Evolutionary conservation across 2,113 vertebrate genomes (phyloP), one percentile per base, ranked within the genome.

Genomic region (Atlantisia rogersi): DNA sequence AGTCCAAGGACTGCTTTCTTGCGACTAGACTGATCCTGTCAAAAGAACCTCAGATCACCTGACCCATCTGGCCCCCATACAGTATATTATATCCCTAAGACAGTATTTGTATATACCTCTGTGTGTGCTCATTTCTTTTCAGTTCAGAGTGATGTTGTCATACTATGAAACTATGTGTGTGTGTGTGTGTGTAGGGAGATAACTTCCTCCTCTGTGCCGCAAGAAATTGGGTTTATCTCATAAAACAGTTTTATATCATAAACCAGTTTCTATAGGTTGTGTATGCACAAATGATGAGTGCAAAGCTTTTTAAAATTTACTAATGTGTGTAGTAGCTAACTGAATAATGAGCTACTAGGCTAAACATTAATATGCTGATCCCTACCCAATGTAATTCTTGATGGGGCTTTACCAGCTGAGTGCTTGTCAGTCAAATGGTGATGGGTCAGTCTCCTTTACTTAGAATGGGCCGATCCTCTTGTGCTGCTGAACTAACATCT

Each of bases 171-270:
- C 65, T 52, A 17, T 58, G 17, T 20, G 12, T 35, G 35, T 35
- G 16, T 15, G 4, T 12, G 22, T 25, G 13, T 13, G 16, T 9
- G 8, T 16, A 59, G 39, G 50, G 46, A 71, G 7, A 7, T 21
- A 59, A 2, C 10, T 31, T 46, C 16, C 53, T 9, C 63, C 2
- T 0, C 62, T 65, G 35, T n/a, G 39, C 40, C 44, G 8, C 15
- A 2, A 35, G 4, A 16, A 32, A 74, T 32, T 39, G 10, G 26
- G 29, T 4, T 60, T 17, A 6, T 1, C 6, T 29, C 19, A 8
- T 14, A 16, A 19, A 73, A 4, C 25, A 20, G 8, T 46, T 5
- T 62, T 17, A 6, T 1, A 7, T 29, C 16, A 8, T 14, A 18
- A 19, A 73, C 4, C 25, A 20, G 8, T 22, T 44, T 75, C 56